Conservation (phyloP, 1,140 invertebrate genomes). For the Whitmania pigra region DNA sequence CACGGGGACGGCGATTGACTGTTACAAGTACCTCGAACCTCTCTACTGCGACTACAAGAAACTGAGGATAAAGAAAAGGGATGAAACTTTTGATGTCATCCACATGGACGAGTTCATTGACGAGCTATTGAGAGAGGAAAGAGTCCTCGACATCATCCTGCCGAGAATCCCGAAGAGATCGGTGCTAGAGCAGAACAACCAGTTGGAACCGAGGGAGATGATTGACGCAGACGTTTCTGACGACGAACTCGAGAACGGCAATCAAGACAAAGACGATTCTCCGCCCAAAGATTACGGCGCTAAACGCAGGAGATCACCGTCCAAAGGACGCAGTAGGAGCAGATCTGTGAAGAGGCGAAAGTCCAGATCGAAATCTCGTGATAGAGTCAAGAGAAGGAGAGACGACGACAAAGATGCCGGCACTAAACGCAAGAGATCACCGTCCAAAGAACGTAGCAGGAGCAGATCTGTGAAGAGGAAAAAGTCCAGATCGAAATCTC, state of each 20-base stretch:
- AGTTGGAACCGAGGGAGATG: conserved; percentile 71
- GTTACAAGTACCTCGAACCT: conserved; percentile 96
- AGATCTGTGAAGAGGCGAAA: too few species aligned
- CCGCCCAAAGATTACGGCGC: too few species aligned
- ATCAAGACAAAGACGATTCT: too few species aligned
- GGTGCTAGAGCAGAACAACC: conserved; percentile 84
- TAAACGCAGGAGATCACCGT: neutral
- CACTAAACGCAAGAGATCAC: neutral
- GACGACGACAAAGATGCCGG: too few species aligned
- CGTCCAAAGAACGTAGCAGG: neutral
- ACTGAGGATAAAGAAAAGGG: conserved; percentile 66
- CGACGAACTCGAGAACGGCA: conserved; percentile 48
- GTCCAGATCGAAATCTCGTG: too few species aligned
- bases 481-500: neutral
- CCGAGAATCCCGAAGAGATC: conserved; percentile 83
- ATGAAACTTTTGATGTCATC: conserved; percentile 73
- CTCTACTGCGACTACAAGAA: conserved; percentile 95
- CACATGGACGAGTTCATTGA: conserved; percentile 99
- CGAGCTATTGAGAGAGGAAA: conserved; percentile 74
- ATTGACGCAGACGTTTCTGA: conserved; percentile 70
- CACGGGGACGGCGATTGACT: conserved; percentile 82
- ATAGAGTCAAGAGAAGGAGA: too few species aligned
- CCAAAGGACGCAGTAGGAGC: neutral
- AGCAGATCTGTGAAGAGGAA: too few species aligned
- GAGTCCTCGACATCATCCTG: conserved; percentile 85